These are phyloP conservation scores for Harpalus rufipes DNA, from an alignment of 2,888 invertebrate genomes.

Conservation along the genomic window DNA sequence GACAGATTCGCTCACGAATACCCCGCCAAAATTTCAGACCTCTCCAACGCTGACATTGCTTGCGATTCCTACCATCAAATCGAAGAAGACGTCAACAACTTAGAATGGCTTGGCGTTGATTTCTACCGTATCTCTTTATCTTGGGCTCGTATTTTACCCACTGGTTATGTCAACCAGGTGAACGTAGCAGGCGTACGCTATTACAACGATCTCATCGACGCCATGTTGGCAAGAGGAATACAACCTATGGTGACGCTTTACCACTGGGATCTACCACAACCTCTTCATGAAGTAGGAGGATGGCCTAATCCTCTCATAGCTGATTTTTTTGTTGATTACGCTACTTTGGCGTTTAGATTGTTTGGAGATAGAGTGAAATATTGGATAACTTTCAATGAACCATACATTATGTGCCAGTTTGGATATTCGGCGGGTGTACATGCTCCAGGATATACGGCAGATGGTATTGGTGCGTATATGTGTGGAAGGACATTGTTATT, in stretches of 20 bases:
- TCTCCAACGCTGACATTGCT: slow-evolving; percentile 82
- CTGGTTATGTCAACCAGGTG: slow-evolving; percentile 79
- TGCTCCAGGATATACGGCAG: slow-evolving; percentile 79
- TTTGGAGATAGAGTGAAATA: slow-evolving; percentile 81
- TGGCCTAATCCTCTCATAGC: slow-evolving; percentile 80
- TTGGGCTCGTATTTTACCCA: slow-evolving; percentile 83
- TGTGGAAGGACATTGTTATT: slow-evolving; percentile 83
- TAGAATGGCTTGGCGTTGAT: slow-evolving; percentile 78
- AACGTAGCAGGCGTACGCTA: slow-evolving; percentile 82
- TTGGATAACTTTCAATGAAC: slow-evolving; percentile 87
- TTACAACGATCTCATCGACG: slow-evolving; percentile 81
- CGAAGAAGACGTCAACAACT: slow-evolving; percentile 80
- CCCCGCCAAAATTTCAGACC: slow-evolving; percentile 77
- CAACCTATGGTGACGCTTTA: slow-evolving; percentile 82
- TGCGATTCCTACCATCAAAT: slow-evolving; percentile 84
- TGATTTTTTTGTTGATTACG: slow-evolving; percentile 80
- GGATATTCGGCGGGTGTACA: slow-evolving; percentile 79
- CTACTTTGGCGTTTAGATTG: slow-evolving; percentile 79
- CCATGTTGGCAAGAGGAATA: slow-evolving; percentile 79
- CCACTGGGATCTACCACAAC: slow-evolving; percentile 84
- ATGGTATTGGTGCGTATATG: slow-evolving; percentile 82
- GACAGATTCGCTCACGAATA: slow-evolving; percentile 77
- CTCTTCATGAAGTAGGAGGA: slow-evolving; percentile 79
- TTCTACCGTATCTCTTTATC: slow-evolving; percentile 81
- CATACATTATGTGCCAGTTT: slow-evolving; percentile 79